Evolutionary conservation across 2,113 vertebrate species (phyloP), one percentile per base, ranked within the genome.

Genomic region (Dissostichus mawsoni): DNA sequence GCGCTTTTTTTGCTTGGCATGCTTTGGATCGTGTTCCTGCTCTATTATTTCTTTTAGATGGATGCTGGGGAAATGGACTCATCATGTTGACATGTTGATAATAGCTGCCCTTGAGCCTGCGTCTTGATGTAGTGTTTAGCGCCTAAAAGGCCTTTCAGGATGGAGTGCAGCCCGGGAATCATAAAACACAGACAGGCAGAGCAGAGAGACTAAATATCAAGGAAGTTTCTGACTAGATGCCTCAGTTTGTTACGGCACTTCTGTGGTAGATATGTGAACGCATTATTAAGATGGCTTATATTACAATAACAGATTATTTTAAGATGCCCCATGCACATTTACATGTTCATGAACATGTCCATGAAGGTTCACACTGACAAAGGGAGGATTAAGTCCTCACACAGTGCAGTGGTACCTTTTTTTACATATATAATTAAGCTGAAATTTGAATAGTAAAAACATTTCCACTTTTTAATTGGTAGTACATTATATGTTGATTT

Each of bases 61-160:
- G 91, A 91, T 78, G 73, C 71, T 5, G 65, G 69, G 92, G 76
- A 87, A 92, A 94, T 90, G 73, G 92, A 92, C 76, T 92, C 89
- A 82, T 92, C 88, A 80, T 78, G 80, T 74, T 92, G 90, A 90
- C 93, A 77, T 90, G 82, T 87, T 88, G 89, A 92, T 94, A 93
- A 94, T 92, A 84, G 85, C 84, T 92, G 93, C 89, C 89, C 91
- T 92, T 93, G 87, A 90, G 93, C 88, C 69, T 16, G 65, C 55
- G 71, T 81, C 58, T 79, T 90, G 90, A 93, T 91, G 86, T 85
- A 90, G 92, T 85, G 90, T 87, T 90, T 77, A 90, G 90, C 36
- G 16, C 83, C 82, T 73, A 65, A 76, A 90, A 90, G 70, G 87
- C 80, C 78, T 91, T 87, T 86, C 69, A 84, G 77, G 84, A 90